Evolutionary conservation across 2,113 vertebrate genomes (phyloP).

Genomic region (Camelus bactrianus): DNA sequence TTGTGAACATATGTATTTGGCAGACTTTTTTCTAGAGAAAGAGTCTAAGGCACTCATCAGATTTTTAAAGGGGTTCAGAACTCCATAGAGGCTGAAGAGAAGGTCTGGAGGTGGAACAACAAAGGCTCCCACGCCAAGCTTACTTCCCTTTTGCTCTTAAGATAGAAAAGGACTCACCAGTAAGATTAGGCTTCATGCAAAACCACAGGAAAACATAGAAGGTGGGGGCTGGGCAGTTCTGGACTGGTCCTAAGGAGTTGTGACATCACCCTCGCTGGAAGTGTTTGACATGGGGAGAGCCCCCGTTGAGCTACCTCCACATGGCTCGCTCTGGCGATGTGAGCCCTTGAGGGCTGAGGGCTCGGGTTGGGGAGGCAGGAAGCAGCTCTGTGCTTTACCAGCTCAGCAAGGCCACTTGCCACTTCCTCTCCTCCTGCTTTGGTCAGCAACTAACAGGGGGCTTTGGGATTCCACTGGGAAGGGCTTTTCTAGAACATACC

Average conservation of each 20-base stretch:
- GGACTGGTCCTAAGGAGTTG: background rate
- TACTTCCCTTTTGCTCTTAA: background rate
- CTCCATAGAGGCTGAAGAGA: background rate
- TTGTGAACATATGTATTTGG: background rate
- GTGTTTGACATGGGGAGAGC: background rate
- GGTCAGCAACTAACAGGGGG: conserved; percentile 1
- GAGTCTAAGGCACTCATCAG: background rate
- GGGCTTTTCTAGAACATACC: background rate
- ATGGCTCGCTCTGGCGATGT: background rate
- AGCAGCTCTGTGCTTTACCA: conserved; percentile 2
- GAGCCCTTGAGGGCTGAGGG: background rate
- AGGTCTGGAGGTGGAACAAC: background rate
- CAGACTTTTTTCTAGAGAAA: background rate
- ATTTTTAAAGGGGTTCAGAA: background rate
- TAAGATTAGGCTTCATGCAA: background rate
- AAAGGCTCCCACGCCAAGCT: background rate
- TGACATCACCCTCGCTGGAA: background rate
- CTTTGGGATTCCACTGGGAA: background rate
- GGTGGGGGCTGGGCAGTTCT: background rate
- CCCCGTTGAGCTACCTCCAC: background rate
- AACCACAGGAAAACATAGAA: background rate
- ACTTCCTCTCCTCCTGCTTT: conserved; percentile 21
- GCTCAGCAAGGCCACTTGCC: background rate
- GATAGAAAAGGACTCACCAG: conserved; percentile 10
- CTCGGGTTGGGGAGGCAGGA: background rate